These are phyloP conservation scores for Stenodera caucasica DNA, from an alignment of 2,888 invertebrate genomes.

Conservation along the genomic window DNA sequence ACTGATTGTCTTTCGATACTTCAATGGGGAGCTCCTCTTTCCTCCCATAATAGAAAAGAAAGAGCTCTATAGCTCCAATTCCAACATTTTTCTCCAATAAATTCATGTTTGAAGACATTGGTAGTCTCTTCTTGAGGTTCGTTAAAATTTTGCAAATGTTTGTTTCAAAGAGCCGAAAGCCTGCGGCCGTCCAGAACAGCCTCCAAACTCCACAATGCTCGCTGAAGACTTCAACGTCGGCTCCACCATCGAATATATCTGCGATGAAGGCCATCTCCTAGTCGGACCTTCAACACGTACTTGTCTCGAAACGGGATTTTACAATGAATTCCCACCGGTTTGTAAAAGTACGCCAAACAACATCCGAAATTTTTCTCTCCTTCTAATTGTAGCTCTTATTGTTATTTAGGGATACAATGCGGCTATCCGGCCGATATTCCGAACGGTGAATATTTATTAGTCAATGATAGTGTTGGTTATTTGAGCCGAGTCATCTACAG, in stretches of 20 bases:
- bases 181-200: slow-evolving; percentile 90
- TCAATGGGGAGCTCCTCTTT: no score
- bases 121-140: no score
- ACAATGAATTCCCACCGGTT: slow-evolving; percentile 90
- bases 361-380: slow-evolving; percentile 30
- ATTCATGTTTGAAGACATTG: no score
- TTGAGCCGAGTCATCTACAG: slow-evolving; percentile 82
- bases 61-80: no score
- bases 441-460: slow-evolving; percentile 77
- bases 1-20: no score
- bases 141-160: no score
- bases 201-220: slow-evolving; percentile 87
- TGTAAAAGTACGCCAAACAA: slow-evolving; percentile 93
- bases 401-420: slow-evolving; percentile 91
- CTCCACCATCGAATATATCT: slow-evolving; percentile 79
- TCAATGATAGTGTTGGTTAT: slow-evolving; percentile 87
- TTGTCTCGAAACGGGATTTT: slow-evolving; percentile 89
- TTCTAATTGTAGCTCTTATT: slow-evolving; percentile 3
- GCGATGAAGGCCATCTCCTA: slow-evolving; percentile 82
- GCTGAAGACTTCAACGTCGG: slow-evolving; percentile 79
- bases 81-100: no score
- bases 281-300: slow-evolving; percentile 83
- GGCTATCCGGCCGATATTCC: slow-evolving; percentile 85
- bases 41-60: no score
- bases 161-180: slow-evolving; percentile 91